Percentiles rank a stretch among this genome's conserved stretches.
phyloP scores from a whole-genome alignment of 2,888 invertebrate genomes.

The Adelognathus sp. region DNA sequence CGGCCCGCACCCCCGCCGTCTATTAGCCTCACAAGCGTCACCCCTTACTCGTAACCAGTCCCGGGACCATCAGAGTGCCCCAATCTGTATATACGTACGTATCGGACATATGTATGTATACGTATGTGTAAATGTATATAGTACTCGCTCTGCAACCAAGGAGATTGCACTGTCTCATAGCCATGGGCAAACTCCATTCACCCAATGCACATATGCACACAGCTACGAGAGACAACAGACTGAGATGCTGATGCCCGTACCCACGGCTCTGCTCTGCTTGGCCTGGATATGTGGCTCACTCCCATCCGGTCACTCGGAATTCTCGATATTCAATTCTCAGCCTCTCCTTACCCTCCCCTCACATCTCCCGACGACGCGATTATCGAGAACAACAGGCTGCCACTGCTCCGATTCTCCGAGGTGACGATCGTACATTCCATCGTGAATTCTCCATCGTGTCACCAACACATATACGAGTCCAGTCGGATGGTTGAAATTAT shows the following conservation, averaged over 20 bases:
- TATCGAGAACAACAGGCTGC: constrained; percentile 35
- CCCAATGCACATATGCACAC: constrained; percentile 36
- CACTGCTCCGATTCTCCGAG: constrained; percentile 41
- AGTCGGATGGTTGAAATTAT: neutral
- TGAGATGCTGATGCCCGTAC: neutral
- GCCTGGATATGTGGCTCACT: constrained; percentile 10
- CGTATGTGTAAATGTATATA: constrained; percentile 17
- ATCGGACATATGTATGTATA: constrained; percentile 3
- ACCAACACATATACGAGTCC: constrained; percentile 11
- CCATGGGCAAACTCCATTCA: constrained; percentile 49
- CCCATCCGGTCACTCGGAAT: constrained; percentile 39
- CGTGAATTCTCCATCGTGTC: constrained; percentile 28
- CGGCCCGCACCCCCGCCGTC: constrained; percentile 19
- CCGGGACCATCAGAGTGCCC: constrained; percentile 21
- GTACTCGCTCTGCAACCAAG: constrained; percentile 28
- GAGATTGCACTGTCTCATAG: constrained; percentile 52
- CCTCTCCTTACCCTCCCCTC: constrained; percentile 47
- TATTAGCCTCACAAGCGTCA: constrained; percentile 41
- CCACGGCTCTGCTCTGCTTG: neutral
- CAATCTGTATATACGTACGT: neutral
- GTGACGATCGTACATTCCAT: constrained; percentile 49
- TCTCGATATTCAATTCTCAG: constrained; percentile 54
- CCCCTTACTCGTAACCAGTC: constrained; percentile 4
- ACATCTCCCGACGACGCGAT: constrained; percentile 39
- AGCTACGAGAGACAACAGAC: constrained; percentile 10